Base-by-base conservation (phyloP, 92 coral and sea anemone species). In the Siderastrea siderea region DNA sequence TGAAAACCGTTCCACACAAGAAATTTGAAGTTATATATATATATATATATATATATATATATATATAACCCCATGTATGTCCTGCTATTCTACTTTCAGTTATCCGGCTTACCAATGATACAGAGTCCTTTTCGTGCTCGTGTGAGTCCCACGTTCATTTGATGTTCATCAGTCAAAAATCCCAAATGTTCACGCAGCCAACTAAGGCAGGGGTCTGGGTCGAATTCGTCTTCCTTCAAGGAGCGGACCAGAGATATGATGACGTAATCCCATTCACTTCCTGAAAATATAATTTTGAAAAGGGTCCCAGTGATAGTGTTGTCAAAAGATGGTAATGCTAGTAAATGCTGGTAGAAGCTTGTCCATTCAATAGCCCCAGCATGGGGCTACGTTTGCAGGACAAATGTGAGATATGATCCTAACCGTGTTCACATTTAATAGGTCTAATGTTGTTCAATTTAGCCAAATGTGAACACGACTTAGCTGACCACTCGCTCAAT, bases 241-340 rank as follows among this genome's bases (percentile, higher is more conserved):
- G 99, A 96, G 45, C 99, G 98, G 47, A 95, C 99, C 92, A 96
- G 78, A 16, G 99, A 96, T n/a, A 96, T 68, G 85, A 96, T 96
- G 54, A 97, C 99, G 69, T 97, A 95, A 76, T 97, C 96, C 93
- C 95, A 93, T 76, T 97, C 99, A 92, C 93, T 92, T n/a, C 99
- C 99, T 97, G 74, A 17, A 10, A 45, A 63, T 4, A 3, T 2
- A 84, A 60, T 5, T 47, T 54, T 13, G 14, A 5, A 15, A 69
- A 69, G 5, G 9, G 43, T 15, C 60, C 38, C 5, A 7, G 17
- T 77, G 3, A 47, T 52, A 1, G 1, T 7, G 4, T 57, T 15
- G 2, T 43, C 6, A 0, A 10, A 7, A n/a, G 19, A 82, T 26
- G 38, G n/a, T 7, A 55, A 48, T 47, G 52, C 19, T 46, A 7